Conservation (phyloP, 2,888 invertebrate species). For the Andrena flavipes region DNA sequence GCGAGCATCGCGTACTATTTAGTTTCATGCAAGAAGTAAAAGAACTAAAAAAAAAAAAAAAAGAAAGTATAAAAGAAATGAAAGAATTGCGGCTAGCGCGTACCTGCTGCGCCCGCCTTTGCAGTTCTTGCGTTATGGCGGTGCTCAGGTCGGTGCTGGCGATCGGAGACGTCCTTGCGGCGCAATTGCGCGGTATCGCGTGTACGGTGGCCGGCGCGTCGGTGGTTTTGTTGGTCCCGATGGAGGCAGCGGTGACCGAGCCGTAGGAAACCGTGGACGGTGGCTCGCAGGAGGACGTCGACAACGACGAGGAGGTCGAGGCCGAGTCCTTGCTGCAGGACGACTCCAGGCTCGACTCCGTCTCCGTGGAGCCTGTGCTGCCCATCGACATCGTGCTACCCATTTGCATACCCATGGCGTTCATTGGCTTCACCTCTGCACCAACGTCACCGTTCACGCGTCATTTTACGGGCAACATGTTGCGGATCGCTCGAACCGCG, state of each 20-base stretch:
- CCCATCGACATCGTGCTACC: constrained; percentile 84
- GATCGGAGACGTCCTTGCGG: constrained; percentile 73
- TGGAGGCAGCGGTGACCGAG: constrained; percentile 71
- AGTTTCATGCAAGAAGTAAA: not conserved
- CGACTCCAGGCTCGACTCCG: constrained; percentile 83
- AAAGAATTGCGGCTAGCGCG: not conserved
- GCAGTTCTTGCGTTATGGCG: constrained; percentile 90
- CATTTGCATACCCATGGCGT: constrained; percentile 83
- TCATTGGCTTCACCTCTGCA: constrained; percentile 81
- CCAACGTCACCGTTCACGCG: not conserved
- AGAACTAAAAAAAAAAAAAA: not conserved
- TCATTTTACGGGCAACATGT: constrained; percentile 21
- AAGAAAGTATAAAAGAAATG: not conserved
- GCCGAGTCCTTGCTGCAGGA: constrained; percentile 82
- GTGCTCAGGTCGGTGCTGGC: constrained; percentile 87
- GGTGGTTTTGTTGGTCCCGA: constrained; percentile 59
- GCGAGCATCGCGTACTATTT: constrained; percentile 6
- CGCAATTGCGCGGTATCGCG: constrained; percentile 61
- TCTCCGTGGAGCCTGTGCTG: constrained; percentile 83
- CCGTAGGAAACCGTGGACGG: constrained; percentile 72
- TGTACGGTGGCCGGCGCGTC: constrained; percentile 55
- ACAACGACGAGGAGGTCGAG: constrained; percentile 81
- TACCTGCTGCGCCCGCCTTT: constrained; percentile 89
- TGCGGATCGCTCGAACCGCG: too few species aligned
- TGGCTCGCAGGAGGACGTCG: constrained; percentile 83